A percentile compares a stretch with the other conserved stretches of the same genome.
These are phyloP conservation scores for Antheraea mylitta DNA, from an alignment of 1,140 invertebrate genomes.

Conservation along the genomic window DNA sequence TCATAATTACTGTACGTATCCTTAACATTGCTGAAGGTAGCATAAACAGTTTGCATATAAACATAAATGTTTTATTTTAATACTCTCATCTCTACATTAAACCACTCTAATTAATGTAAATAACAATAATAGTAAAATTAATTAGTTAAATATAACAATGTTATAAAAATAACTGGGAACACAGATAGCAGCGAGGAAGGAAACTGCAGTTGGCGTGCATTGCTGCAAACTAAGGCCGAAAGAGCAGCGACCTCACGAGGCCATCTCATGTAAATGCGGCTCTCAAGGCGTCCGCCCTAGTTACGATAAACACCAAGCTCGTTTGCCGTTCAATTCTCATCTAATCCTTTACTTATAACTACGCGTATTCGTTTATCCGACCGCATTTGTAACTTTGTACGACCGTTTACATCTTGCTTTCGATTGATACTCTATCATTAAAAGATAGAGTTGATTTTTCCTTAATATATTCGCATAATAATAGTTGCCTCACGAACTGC, in stretches of 20 bases:
- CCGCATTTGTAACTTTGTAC: background rate
- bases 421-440: background rate
- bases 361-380: background rate
- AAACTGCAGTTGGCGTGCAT: slow-evolving; percentile 36
- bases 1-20: no score
- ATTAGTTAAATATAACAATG: slow-evolving; percentile 8
- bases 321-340: background rate
- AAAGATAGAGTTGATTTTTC: background rate
- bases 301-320: slow-evolving; percentile 28
- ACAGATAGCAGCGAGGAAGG: slow-evolving; percentile 42
- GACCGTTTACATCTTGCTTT: background rate
- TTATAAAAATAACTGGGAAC: slow-evolving; percentile 19
- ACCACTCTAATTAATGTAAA: no score
- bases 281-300: slow-evolving; percentile 47
- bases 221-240: slow-evolving; percentile 30
- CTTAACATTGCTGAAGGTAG: no score
- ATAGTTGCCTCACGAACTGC: slow-evolving; percentile 16
- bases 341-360: background rate
- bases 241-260: slow-evolving; percentile 42
- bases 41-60: no score
- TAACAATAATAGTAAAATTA: background rate
- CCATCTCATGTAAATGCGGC: slow-evolving; percentile 38
- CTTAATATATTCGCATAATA: background rate
- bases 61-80: no score
- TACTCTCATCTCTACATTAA: no score